A percentile compares a stretch with the other conserved stretches of the same genome.
Conservation (phyloP, 2,113 vertebrate species). For the Prolemur simus region DNA sequence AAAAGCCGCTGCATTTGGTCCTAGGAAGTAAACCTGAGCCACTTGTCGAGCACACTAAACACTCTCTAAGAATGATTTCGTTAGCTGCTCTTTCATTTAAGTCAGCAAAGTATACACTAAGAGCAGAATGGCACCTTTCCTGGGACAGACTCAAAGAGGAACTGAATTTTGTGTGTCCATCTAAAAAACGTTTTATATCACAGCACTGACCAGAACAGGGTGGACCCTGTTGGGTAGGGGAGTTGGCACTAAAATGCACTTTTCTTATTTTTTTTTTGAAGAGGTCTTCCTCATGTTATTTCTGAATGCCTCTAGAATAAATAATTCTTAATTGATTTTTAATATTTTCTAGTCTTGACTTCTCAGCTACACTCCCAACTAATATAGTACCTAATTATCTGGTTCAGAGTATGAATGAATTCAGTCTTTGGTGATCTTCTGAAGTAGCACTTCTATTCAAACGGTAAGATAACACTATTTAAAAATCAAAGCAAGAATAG, state of each 20-base stretch:
- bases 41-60: background rate
- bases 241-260: background rate
- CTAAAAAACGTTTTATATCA: background rate
- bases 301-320: background rate
- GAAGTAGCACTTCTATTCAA: background rate
- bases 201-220: background rate
- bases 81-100: background rate
- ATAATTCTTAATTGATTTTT: background rate
- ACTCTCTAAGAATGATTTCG: background rate
- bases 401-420: background rate
- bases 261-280: background rate
- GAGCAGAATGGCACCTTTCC: background rate
- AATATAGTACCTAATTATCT: background rate
- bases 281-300: background rate
- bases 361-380: constrained; percentile 10
- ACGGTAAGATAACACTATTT: background rate
- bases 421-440: background rate
- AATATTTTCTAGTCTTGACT: background rate
- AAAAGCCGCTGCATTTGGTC: background rate
- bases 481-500: constrained; percentile 29
- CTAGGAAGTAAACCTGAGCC: background rate
- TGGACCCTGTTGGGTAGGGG: background rate
- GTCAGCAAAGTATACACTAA: background rate
- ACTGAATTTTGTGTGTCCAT: background rate
- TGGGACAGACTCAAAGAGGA: background rate